Conservation (phyloP, 2,888 invertebrate genomes). For the Cephus spinipes region DNA sequence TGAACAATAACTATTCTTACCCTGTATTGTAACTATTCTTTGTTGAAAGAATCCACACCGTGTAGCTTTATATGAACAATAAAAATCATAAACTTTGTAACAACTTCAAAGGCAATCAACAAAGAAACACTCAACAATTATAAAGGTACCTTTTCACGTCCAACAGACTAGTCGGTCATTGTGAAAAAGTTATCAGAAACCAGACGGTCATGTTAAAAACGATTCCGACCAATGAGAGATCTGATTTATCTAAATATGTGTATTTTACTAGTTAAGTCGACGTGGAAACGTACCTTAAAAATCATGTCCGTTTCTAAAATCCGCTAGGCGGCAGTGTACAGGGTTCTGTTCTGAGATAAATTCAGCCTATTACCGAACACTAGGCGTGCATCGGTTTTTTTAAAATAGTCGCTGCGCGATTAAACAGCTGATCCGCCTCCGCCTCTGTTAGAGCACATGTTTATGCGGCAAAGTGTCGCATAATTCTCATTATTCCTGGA, state of each 20-base stretch:
- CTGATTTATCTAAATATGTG: too few species aligned
- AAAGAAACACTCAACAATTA: too few species aligned
- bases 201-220: too few species aligned
- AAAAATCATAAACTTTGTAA: neutral
- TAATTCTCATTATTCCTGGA: constrained; percentile 29
- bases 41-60: neutral
- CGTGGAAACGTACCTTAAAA: neutral
- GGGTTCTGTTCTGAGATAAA: neutral
- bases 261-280: too few species aligned
- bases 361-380: neutral
- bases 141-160: too few species aligned
- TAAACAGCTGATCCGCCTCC: constrained; percentile 58
- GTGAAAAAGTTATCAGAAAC: too few species aligned
- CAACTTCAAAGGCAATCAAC: neutral
- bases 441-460: constrained; percentile 53
- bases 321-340: neutral
- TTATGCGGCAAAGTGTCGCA: constrained; percentile 47
- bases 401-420: constrained; percentile 28
- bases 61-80: neutral
- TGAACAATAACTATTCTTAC: neutral
- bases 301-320: neutral
- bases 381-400: constrained; percentile 9
- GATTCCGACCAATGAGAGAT: too few species aligned
- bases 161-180: too few species aligned
- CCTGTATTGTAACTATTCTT: neutral